These are phyloP conservation scores for Danio tinwini DNA, from an alignment of 2,797 vertebrate genomes.

Conservation along the genomic window DNA sequence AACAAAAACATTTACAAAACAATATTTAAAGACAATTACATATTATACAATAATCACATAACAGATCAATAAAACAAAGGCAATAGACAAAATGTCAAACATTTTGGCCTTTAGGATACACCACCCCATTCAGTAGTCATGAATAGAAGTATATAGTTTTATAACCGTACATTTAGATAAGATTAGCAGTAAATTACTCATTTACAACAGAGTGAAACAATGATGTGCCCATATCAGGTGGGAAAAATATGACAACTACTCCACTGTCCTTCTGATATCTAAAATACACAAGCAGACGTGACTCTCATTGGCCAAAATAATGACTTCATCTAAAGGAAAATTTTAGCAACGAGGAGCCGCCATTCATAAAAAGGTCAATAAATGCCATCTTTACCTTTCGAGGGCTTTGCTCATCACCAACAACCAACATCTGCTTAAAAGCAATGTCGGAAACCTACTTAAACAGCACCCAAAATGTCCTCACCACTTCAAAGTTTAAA, in stretches of 20 bases:
- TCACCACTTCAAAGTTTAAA: neutral
- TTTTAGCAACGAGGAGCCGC: neutral
- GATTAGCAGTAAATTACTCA: constrained; percentile 30
- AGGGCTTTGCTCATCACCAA: neutral
- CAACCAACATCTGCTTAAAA: neutral
- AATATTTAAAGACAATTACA: neutral
- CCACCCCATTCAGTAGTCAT: constrained; percentile 26
- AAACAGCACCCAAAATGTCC: neutral
- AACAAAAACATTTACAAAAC: neutral
- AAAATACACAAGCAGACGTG: neutral
- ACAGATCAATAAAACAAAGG: neutral
- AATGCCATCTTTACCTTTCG: constrained; percentile 2
- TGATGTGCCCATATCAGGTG: constrained; percentile 4
- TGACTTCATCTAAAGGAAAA: neutral
- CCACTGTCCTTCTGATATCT: constrained; percentile 13
- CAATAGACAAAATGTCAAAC: neutral
- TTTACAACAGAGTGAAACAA: neutral
- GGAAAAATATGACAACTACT: constrained; percentile 35
- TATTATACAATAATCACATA: neutral
- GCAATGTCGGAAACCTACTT: constrained; percentile 2
- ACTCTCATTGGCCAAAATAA: constrained; percentile 6
- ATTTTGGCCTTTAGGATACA: neutral
- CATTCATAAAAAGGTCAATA: constrained; percentile 7
- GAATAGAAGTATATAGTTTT: neutral
- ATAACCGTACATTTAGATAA: constrained; percentile 35